phyloP scores from a whole-genome alignment of 2,113 vertebrate species.

The Paedocypris sp. region DNA sequence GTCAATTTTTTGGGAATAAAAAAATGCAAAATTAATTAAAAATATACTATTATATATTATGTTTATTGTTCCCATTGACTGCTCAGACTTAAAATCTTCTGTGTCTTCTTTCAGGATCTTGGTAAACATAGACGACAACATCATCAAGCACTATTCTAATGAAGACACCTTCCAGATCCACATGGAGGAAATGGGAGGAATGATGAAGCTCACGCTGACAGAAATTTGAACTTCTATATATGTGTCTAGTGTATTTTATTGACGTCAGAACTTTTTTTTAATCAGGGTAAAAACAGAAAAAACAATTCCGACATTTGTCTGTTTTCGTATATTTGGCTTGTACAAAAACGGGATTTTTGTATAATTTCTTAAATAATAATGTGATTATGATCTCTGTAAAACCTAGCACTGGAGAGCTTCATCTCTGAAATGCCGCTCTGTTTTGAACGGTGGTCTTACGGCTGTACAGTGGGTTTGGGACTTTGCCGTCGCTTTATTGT shows the following conservation, averaged over 20 bases:
- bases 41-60: too few relatives aligned
- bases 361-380: too few relatives aligned
- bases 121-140: conserved; percentile 98
- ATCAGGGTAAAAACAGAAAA: too few relatives aligned
- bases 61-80: too few relatives aligned
- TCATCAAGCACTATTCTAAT: conserved; percentile 96
- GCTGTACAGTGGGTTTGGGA: conserved; percentile 11
- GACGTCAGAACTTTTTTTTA: too few relatives aligned
- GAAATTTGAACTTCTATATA: conserved; percentile 79
- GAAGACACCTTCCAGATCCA: conserved; percentile 98
- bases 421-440: conserved; percentile 37
- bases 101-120: conserved; percentile 67
- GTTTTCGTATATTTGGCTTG: too few relatives aligned
- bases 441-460: too few relatives aligned
- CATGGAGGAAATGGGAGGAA: conserved; percentile 78
- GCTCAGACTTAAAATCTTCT: neutral
- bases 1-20: too few relatives aligned
- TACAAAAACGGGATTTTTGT: too few relatives aligned
- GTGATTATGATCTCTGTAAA: too few relatives aligned
- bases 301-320: too few relatives aligned
- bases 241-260: conserved; percentile 7
- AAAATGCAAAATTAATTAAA: too few relatives aligned
- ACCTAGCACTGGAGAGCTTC: conserved; percentile 53
- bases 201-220: conserved; percentile 88
- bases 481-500: conserved; percentile 39